Evolutionary conservation across 2,797 vertebrate genomes (phyloP), one percentile per base, ranked within the genome.

Genomic region (Clarias laeviceps): DNA sequence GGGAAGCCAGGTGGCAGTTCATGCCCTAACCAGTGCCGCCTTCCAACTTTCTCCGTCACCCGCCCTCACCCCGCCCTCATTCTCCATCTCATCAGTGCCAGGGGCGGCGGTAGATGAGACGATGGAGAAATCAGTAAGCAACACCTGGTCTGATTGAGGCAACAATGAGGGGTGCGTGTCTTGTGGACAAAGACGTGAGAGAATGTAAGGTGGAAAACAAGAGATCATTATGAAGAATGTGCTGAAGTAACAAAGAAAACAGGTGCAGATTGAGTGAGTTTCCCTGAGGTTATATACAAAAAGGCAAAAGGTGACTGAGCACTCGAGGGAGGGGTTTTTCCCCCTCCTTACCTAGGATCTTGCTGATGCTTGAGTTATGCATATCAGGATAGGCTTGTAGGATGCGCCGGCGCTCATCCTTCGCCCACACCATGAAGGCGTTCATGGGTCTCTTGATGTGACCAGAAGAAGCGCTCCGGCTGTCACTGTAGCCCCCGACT

Each of bases 311-410:
- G 29, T 72, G 5, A 64, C 11, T 15, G 61, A 27, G 7, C 14
- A 32, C 14, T 66, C 2, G 2, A 17, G 15, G 0, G 8, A 20
- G 59, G 18, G 7, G 15, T 4, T 18, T 54, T 56, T 1, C 20
- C 32, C 40, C n/a, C 27, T 18, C 45, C 96, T 96, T 89, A 99
- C 98, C 98, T 27, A 99, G 94, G 90, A 99, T 99, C 94, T 99
- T 99, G 96, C 98, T 99, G 95, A 99, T 99, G 93, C 97, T 98
- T 90, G 98, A 99, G 94, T 99, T 99, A 94, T 99, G 98, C 98
- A 99, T 99, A 93, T 99, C 98, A 0, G 98, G 98, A 93, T 96
- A 99, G 0, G 98, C 97, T 90, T 99, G 98, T 80, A 99, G 93
- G 88, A 99, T 99, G 91, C 98, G 97, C 84, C 97, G 94, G 76